Conservation (phyloP, 1,140 invertebrate genomes). For the Drosophila tsacasi region DNA sequence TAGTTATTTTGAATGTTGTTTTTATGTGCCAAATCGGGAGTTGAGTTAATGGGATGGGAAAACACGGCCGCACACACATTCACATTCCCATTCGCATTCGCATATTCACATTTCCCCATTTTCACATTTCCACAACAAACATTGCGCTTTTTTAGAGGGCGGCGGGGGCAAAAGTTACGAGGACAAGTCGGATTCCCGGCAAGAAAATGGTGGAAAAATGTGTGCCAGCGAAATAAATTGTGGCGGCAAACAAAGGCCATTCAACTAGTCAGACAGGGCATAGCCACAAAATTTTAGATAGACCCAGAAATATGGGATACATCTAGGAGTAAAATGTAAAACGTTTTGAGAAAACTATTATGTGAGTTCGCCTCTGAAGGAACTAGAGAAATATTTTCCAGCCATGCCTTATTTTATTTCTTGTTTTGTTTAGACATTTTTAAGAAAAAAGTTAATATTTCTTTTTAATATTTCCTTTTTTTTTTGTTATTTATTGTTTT, state of each 20-base stretch:
- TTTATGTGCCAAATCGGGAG: constrained; percentile 51
- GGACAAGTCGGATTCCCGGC: constrained; percentile 8
- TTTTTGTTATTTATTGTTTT: background rate
- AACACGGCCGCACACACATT: constrained; percentile 22
- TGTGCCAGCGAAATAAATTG: constrained; percentile 19
- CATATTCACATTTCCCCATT: constrained; percentile 21
- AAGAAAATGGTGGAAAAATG: constrained; percentile 23
- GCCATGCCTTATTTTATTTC: background rate
- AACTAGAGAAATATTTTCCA: background rate
- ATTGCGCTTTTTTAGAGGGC: constrained; percentile 36
- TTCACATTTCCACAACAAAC: constrained; percentile 29
- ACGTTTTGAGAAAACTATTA: background rate
- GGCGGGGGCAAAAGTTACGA: constrained; percentile 1
- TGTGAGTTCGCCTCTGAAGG: background rate
- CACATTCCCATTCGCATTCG: constrained; percentile 12
- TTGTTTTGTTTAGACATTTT: background rate
- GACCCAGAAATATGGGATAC: background rate
- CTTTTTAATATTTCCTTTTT: no score
- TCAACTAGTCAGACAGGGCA: constrained; percentile 11
- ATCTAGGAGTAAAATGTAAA: background rate
- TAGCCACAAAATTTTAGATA: background rate
- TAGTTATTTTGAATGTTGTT: constrained; percentile 57
- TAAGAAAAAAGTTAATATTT: background rate
- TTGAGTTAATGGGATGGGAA: constrained; percentile 55
- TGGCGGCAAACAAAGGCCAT: constrained; percentile 12